Base-by-base conservation (phyloP, 92 coral and sea anemone species). In the Palythoa grandis region DNA sequence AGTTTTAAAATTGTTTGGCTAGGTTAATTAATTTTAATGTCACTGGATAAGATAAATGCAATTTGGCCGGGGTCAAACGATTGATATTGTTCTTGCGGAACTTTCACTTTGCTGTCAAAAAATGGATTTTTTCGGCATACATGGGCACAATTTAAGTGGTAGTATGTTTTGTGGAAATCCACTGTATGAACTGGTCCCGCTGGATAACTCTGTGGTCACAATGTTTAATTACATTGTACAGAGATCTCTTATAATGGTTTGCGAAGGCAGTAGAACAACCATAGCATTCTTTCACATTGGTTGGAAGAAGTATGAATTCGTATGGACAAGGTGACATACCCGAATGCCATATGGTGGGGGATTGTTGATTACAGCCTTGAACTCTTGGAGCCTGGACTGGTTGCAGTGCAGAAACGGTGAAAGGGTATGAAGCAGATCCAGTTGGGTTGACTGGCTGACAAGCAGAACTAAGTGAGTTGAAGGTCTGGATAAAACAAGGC, bases 181-280 rank as follows among this genome's bases (percentile, higher is more conserved):
- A 73, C 58, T 73, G 77, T 73, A 73, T 73, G 77, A 43, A 73
- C 83, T 61, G 70, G 83, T 77, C 83, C 68, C 70, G 67, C 70
- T 70, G 70, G 52, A 77, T 56, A 29, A 56, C 50, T 77, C 70
- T 56, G 70, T 52, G 83, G 47, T 77, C 67, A 61, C 83, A 54
- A 29, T 25, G 70, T 77, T 77, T 77, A 61, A 77, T 54, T 53
- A 54, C 70, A 77, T 53, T 77, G 29, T 54, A 29, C 48, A 70
- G 83, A 54, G 83, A 54, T 61, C 83, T 54, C 69, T 22, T 70
- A 43, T 73, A 73, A 73, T 43, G 77, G 29, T 73, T 19, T 73
- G 57, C 77, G 29, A 73, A 73, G 17, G 76, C 76, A 72, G 77
- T 43, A 43, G 58, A 73, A 40, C 77, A 73, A 40, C 77, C 77